Percentiles rank a stretch among this genome's conserved stretches.
Conservation (phyloP, 2,113 vertebrate genomes). For the Manacus vitellinus region DNA sequence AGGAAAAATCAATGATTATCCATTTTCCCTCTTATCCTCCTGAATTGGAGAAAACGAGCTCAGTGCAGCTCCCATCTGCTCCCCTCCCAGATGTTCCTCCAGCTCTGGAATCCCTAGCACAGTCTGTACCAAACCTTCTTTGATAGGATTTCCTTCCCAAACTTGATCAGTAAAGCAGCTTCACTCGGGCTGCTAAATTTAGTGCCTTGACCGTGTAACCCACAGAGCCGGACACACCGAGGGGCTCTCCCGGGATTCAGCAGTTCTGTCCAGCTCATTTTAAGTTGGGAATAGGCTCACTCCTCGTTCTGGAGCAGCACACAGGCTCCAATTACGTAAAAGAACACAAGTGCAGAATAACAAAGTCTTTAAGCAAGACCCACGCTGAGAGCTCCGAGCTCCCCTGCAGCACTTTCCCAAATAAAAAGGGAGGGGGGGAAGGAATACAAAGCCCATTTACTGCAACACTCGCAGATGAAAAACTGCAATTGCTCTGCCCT, state of each 20-base stretch:
- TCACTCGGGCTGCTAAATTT: background rate
- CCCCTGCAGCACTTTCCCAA: constrained; percentile 1
- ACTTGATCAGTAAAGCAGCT: background rate
- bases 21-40: constrained; percentile 12
- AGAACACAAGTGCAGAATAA: background rate
- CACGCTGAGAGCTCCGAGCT: background rate
- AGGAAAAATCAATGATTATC: constrained; percentile 8
- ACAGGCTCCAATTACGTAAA: background rate
- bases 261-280: background rate
- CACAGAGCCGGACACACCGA: background rate
- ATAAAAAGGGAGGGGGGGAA: background rate
- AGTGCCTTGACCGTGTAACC: background rate
- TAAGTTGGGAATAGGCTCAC: background rate
- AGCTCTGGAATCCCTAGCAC: background rate
- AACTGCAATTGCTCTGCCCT: constrained; percentile 21
- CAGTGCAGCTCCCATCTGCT: background rate
- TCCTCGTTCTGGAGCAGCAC: background rate
- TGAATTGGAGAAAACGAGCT: background rate
- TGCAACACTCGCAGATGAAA: background rate
- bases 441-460: constrained; percentile 9
- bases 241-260: background rate
- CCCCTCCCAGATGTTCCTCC: background rate
- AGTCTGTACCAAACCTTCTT: background rate
- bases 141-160: background rate
- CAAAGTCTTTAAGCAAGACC: constrained; percentile 5